Conservation (phyloP, 2,888 invertebrate species). For the Eupithecia subumbrata region DNA sequence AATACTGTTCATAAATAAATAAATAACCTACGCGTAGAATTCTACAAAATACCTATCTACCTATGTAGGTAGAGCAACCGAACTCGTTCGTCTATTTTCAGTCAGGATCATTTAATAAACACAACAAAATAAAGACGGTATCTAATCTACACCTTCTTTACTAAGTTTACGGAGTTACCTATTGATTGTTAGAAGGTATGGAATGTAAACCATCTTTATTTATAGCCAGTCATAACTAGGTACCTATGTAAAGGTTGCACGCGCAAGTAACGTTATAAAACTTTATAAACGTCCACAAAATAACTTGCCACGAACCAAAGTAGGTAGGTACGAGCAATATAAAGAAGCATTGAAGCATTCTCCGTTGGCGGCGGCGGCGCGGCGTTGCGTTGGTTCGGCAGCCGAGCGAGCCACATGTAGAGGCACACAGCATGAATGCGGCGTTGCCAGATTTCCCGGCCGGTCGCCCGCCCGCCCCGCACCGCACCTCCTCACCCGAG, state of each 20-base stretch:
- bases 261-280: conserved; percentile 8
- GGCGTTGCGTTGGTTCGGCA: conserved; percentile 38
- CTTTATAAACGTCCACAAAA: conserved; percentile 1
- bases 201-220: background rate
- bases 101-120: background rate
- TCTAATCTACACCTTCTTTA: background rate
- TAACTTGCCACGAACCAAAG: conserved; percentile 14
- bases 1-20: too few relatives aligned
- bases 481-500: conserved; percentile 34
- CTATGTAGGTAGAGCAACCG: too few relatives aligned
- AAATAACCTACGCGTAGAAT: too few relatives aligned
- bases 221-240: background rate
- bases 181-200: background rate
- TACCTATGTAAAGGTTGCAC: background rate
- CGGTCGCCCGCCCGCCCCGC: conserved; percentile 45
- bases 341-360: conserved; percentile 42
- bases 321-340: conserved; percentile 19
- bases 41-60: background rate
- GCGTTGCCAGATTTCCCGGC: conserved; percentile 63
- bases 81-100: background rate
- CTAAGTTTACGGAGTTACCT: background rate
- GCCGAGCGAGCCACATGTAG: conserved; percentile 39
- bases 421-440: conserved; percentile 56
- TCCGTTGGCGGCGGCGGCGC: conserved; percentile 26
- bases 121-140: conserved; percentile 2